Base-by-base conservation (phyloP, 2,113 vertebrate species). In the Toxostoma redivivum region DNA sequence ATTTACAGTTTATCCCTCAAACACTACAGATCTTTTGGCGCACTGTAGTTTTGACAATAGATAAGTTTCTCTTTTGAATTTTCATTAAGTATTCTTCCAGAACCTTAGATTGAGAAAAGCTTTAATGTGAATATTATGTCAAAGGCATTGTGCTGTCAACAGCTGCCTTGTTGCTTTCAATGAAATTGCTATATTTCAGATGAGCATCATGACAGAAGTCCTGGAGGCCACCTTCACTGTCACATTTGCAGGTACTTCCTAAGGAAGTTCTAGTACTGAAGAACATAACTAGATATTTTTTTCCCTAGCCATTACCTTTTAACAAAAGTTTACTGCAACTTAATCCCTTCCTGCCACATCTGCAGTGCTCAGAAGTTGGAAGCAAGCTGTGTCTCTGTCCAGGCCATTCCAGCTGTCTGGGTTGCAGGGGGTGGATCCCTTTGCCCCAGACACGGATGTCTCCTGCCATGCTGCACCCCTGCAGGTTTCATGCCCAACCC, bases 401-500 rank as follows among this genome's bases (percentile, higher is more conserved):
- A 19, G 31, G 25, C 64, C 16, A 5, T 37, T 65, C 5, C n/a
- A 35, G 22, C 22, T 51, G 16, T 48, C 15, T 57, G 8, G 7
- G 9, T 23, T 50, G 22, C 8, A 16, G n/a, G 50, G 15, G 10
- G 1, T 28, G 31, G 21, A 44, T 79, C 21, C 24, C 5, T 73
- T 23, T 91, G 20, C 21, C 5, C 51, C 42, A 35, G 42, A 33
- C 20, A 4, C 0, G 0, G 14, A 8, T 70, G 37, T 42, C 33
- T 60, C 9, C 7, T 70, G 27, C 60, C 13, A 0, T 27, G 28
- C 13, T 51, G 51, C 48, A 50, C 45, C n/a, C 8, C 19, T 58
- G 40, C 25, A 21, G 33, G 19, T 15, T 3, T 45, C 25, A 18
- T 53, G 8, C 42, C 42, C 24, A 30, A 18, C 24, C 35, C 88